Percentiles rank a stretch among this genome's conserved stretches.
phyloP scores from a whole-genome alignment of 2,888 invertebrate species.

The Apodemia zela region DNA sequence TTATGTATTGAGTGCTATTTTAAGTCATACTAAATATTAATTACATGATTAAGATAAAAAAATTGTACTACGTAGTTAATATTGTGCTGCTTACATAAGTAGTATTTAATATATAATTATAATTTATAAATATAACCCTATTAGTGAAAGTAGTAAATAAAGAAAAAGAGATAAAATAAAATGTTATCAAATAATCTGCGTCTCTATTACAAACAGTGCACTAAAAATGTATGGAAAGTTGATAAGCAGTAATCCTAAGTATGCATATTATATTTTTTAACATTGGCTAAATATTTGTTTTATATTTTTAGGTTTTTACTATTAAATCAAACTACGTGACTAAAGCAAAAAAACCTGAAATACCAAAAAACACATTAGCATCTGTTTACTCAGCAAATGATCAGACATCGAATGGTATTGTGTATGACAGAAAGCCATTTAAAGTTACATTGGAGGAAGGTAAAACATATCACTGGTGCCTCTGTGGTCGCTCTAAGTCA shows the following conservation, averaged over 20 bases:
- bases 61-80: too few species aligned
- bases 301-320: conserved; percentile 22
- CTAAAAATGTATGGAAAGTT: conserved; percentile 25
- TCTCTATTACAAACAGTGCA: conserved; percentile 13
- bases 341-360: conserved; percentile 68
- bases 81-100: too few species aligned
- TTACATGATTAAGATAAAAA: too few species aligned
- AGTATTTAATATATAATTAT: too few species aligned
- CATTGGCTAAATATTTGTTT: background rate
- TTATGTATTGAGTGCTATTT: too few species aligned
- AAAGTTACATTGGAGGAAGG: conserved; percentile 86
- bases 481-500: conserved; percentile 94
- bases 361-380: conserved; percentile 85
- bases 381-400: conserved; percentile 79
- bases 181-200: conserved; percentile 22
- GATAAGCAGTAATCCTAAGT: background rate
- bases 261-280: too few species aligned
- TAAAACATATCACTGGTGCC: conserved; percentile 94
- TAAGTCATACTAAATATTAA: too few species aligned
- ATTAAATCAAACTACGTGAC: conserved; percentile 57
- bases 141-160: background rate
- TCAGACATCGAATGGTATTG: conserved; percentile 86
- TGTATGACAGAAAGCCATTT: conserved; percentile 95
- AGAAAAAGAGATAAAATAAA: background rate
- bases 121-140: too few species aligned